Base-by-base conservation (phyloP, 2,888 invertebrate genomes). In the Hirtodrosophila alboralis region DNA sequence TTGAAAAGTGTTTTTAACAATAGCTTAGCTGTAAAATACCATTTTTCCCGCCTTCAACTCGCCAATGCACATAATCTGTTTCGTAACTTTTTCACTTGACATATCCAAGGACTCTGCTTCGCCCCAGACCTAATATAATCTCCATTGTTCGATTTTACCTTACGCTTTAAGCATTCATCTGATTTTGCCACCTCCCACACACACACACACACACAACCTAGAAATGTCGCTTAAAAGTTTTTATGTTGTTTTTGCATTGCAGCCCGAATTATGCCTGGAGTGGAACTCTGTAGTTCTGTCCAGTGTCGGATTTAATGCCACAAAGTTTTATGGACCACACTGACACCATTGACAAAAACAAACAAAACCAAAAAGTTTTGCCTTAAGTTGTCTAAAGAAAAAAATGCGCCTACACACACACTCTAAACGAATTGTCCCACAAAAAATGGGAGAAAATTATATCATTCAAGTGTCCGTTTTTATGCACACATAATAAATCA, bases 401-500 rank as follows among this genome's bases (percentile, higher is more conserved):
- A 43, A 16, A 14, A 47, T 18, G 34, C 33, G n/a, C n/a, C 16
- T 26, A 37, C 45, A 37, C 41, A 41, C 7, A 41, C 12, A 43
- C 14, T 36, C 9, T 13, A 27, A 23, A 18, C 18, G 56, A 1
- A 4, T 7, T 23, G 33, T 45, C 23, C 33, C 30, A 26, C n/a
- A 40, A 26, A 12, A 27, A 52, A 52, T 34, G n/a, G n/a, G n/a
- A n/a, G 9, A 30, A 47, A 45, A 65, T 58, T 61, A 52, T 65
- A 59, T 59, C 71, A 49, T 59, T 71, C 26, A 62, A 66, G 31
- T 49, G 58, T 59, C 71, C n/a, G n/a, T 43, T 38, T 31, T 23
- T 26, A 48, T 48, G 36, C 38, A 54, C 33, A 61, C 44, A 38
- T 62, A 49, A 71, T 71, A 71, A 71, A 67, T 71, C 72, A 60